These are phyloP conservation scores for Bos taurus DNA, from an alignment of 2,113 vertebrate species.

Conservation along the genomic window ARS-UCD2.0 NC_037337.1:8706501-8707000, in stretches of 20 bases:
- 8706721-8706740: background rate
- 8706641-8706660: background rate
- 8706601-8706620: background rate
- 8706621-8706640: background rate
- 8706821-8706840: background rate
- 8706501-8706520: background rate
- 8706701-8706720: background rate
- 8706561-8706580: background rate
- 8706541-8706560: background rate
- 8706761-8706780: background rate
- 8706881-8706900: background rate
- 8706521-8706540: background rate
- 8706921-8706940: background rate
- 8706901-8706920: background rate
- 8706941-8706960: background rate
- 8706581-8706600: background rate
- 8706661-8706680: background rate
- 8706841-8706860: background rate
- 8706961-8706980: background rate
- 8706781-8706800: conserved; percentile 4
- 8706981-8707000: background rate
- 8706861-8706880: background rate
- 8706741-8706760: background rate
- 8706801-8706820: background rate
- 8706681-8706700: background rate